A percentile compares a stretch with the other conserved stretches of the same genome.
These are phyloP conservation scores for Cataglyphis cursor DNA, from an alignment of 2,888 invertebrate genomes.

Conservation along the genomic window DNA sequence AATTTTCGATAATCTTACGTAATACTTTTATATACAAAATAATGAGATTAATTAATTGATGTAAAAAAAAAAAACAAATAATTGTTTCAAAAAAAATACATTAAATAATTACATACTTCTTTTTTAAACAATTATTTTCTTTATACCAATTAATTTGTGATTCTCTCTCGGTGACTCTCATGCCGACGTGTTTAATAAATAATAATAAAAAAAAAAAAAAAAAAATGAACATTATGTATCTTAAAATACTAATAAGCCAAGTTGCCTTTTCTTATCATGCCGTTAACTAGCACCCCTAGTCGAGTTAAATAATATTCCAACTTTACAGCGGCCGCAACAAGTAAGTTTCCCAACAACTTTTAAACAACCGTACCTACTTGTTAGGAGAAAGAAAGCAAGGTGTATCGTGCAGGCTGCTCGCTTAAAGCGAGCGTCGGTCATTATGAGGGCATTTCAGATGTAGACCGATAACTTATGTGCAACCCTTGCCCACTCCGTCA, in stretches of 20 bases:
- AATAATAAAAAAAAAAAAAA: background rate
- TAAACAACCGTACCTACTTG: constrained; percentile 24
- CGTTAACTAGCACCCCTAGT: constrained; percentile 22
- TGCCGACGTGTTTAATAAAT: background rate
- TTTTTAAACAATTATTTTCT: too few species aligned
- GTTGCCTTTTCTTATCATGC: constrained; percentile 6
- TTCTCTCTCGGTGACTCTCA: background rate
- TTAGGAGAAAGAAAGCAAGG: background rate
- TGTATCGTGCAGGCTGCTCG: background rate
- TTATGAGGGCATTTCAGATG: constrained; percentile 34
- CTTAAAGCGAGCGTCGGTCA: constrained; percentile 12
- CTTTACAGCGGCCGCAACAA: constrained; percentile 45
- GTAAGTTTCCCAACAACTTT: constrained; percentile 49
- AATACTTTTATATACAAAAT: too few species aligned
- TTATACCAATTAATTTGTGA: too few species aligned
- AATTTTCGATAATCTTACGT: too few species aligned
- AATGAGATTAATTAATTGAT: too few species aligned
- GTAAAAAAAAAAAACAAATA: too few species aligned
- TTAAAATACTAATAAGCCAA: constrained; percentile 18
- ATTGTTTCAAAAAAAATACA: too few species aligned
- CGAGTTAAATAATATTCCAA: constrained; percentile 32
- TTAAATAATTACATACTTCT: too few species aligned
- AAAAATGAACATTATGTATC: background rate
- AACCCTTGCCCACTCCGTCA: constrained; percentile 14
- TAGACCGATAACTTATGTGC: constrained; percentile 39